Evolutionary conservation across 2,888 invertebrate species (phyloP), one percentile per base, ranked within the genome.

Genomic region (Sphaeridia pumilis): DNA sequence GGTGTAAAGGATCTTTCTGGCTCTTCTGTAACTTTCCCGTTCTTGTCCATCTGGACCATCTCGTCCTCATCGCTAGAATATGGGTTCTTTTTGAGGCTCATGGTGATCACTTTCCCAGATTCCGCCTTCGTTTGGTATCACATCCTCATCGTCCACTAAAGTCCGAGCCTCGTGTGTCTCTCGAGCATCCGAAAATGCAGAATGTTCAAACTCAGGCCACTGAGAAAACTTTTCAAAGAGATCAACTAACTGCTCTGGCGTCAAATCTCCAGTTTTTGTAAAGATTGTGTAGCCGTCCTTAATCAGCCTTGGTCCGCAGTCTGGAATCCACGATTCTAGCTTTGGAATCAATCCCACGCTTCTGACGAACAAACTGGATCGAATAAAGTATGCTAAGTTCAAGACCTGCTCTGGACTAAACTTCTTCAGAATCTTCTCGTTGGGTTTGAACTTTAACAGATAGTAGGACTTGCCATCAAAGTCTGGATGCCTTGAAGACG

Each of bases 261-360:
- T 75, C 5, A 87, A 71, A 64, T 84, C 81, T 0, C 80, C 79
- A 67, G 84, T 85, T 68, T 78, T 74, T 0, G 84, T 84, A 66
- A 77, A 84, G 61, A 86, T 82, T 52, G 77, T 79, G 63, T 82
- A 78, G 58, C 81, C 76, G 4, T 78, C 75, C 27, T 69, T 60
- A 47, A 83, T 81, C 1, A 83, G 69, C 67, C 76, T 75, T 2
- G 78, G 73, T 0, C 86, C 86, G 69, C 82, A 83, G 1, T 79
- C 80, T 0, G 86, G 84, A 56, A 84, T 75, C 79, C 81, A 82
- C 78, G 71, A 84, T 84, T 87, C 87, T 57, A 86, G 67, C 68
- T 78, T 76, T 12, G 83, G 82, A 67, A 87, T 83, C 7, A 87
- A 71, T 65, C 74, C 75, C 46, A 74, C 77, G 7, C 71, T 72